A percentile compares a stretch with the other conserved stretches of the same genome.
phyloP scores from a whole-genome alignment of 2,888 invertebrate genomes.

The Brenthis hecate region DNA sequence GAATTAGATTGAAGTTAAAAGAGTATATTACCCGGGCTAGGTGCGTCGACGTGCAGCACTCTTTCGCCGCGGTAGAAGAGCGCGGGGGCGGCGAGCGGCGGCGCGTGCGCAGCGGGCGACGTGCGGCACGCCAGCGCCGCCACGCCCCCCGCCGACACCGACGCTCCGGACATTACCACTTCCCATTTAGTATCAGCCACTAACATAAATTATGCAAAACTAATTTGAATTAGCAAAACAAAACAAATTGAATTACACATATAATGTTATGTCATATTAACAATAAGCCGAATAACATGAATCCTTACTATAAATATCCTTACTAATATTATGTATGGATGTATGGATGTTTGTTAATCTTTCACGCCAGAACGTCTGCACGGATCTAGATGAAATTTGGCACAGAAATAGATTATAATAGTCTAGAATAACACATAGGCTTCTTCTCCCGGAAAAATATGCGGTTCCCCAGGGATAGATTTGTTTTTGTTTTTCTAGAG shows the following conservation, averaged over 20 bases:
- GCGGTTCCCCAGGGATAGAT: no score
- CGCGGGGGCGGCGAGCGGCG: constrained; percentile 42
- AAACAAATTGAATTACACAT: neutral
- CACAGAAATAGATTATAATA: no score
- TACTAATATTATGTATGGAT: no score
- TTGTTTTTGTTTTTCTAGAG: no score
- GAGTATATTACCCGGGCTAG: constrained; percentile 75
- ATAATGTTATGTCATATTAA: neutral
- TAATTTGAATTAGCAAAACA: neutral
- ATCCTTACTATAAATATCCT: no score
- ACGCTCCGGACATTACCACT: constrained; percentile 45
- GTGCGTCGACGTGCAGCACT: constrained; percentile 67
- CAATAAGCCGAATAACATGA: no score
- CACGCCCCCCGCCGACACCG: constrained; percentile 56
- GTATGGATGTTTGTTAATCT: no score
- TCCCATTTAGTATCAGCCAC: constrained; percentile 58
- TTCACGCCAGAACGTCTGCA: no score
- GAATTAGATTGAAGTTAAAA: no score
- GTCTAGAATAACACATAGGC: no score
- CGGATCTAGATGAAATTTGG: no score
- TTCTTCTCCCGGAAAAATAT: no score
- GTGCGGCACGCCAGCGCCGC: constrained; percentile 57
- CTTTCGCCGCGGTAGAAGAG: constrained; percentile 61
- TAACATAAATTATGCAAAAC: constrained; percentile 28
- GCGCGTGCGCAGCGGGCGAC: constrained; percentile 31